Conservation (phyloP, 2,888 invertebrate species). For the Drosophila koepferae region DNA sequence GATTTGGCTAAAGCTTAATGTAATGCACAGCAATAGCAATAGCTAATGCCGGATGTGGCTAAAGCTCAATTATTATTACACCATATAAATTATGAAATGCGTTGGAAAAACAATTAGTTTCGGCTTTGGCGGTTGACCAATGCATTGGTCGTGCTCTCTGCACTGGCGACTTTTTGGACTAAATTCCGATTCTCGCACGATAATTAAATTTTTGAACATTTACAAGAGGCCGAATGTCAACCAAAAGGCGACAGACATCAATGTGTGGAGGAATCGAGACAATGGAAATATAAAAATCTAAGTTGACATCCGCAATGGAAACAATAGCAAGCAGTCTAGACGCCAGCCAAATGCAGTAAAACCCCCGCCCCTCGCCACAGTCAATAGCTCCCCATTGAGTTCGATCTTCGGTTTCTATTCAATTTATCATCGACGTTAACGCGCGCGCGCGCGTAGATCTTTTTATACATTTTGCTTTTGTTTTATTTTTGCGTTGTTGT, state of each 20-base stretch:
- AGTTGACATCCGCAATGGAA: conserved; percentile 73
- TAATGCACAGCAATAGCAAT: conserved; percentile 27
- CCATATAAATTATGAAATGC: conserved; percentile 69
- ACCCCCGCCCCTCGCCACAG: conserved; percentile 11
- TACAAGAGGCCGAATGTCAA: conserved; percentile 35
- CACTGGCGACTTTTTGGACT: background rate
- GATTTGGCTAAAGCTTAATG: conserved; percentile 53
- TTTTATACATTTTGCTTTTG: conserved; percentile 25
- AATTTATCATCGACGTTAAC: conserved; percentile 64
- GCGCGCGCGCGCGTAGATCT: conserved; percentile 56
- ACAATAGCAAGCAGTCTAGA: conserved; percentile 58
- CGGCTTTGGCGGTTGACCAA: conserved; percentile 66
- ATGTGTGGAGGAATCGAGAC: conserved; percentile 21
- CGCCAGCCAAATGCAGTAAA: conserved; percentile 8
- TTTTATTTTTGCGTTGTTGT: conserved; percentile 35
- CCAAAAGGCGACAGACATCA: conserved; percentile 5
- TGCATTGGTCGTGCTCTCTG: conserved; percentile 31
- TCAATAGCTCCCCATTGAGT: conserved; percentile 2
- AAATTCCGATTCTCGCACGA: conserved; percentile 12
- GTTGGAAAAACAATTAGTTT: conserved; percentile 69
- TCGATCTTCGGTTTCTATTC: conserved; percentile 29
- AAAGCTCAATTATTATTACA: conserved; percentile 72
- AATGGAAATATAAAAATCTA: conserved; percentile 50
- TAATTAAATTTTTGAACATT: conserved; percentile 39
- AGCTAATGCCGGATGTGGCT: conserved; percentile 71